These are phyloP conservation scores for Oscheius myriophilus DNA, from an alignment of 2,888 invertebrate genomes.

Conservation along the genomic window DNA sequence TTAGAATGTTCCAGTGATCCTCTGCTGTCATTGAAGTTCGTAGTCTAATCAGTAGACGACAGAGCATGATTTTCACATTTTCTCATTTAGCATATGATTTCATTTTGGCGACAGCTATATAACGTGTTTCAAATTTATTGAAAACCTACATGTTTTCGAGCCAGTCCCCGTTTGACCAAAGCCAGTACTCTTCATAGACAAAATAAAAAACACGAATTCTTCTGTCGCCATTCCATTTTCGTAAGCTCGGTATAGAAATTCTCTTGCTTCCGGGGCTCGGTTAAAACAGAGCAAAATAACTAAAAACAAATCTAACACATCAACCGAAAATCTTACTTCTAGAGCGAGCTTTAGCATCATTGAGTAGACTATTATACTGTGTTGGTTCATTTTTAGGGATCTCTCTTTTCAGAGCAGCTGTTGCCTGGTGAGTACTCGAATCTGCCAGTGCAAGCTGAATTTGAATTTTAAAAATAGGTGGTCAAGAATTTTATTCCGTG, in stretches of 20 bases:
- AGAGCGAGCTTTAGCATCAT: conserved; percentile 3
- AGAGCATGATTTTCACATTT: too few species aligned
- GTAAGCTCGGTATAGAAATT: conserved; percentile 29
- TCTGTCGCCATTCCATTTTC: conserved; percentile 48
- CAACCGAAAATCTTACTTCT: conserved; percentile 13
- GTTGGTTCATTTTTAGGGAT: background rate
- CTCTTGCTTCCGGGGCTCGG: conserved; percentile 31
- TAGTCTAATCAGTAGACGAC: too few species aligned
- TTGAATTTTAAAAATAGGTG: too few species aligned
- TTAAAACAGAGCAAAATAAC: conserved; percentile 52
- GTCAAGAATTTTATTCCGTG: too few species aligned
- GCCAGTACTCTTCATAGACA: conserved; percentile 53
- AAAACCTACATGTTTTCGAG: too few species aligned
- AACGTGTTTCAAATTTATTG: too few species aligned
- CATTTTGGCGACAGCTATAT: too few species aligned
- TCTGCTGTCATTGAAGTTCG: too few species aligned
- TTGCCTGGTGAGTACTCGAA: background rate
- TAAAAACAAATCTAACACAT: too few species aligned
- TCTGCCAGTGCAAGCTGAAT: conserved; percentile 23
- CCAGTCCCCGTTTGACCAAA: conserved; percentile 27
- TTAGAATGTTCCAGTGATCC: too few species aligned
- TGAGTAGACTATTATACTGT: conserved; percentile 7
- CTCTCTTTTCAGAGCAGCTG: conserved; percentile 16
- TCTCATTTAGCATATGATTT: too few species aligned
- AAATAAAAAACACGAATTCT: conserved; percentile 61